Evolutionary conservation across 2,797 vertebrate genomes (phyloP).

Genomic region (Rhadinocentrus ornatus): DNA sequence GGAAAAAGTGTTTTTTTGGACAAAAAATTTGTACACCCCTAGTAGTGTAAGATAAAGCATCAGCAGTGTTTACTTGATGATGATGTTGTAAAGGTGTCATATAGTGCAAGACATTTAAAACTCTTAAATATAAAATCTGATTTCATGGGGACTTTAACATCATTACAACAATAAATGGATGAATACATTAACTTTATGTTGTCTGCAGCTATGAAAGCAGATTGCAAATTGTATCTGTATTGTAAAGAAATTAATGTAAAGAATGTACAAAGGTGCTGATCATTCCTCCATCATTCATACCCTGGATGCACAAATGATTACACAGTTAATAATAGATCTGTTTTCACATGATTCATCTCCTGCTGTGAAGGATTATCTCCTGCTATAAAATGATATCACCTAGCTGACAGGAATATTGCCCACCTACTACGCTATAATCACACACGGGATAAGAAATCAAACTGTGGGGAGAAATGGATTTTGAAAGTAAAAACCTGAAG

Average conservation of each 20-base stretch:
- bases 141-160: slow-evolving; percentile 4
- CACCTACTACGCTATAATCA: slow-evolving; percentile 72
- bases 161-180: slow-evolving; percentile 4
- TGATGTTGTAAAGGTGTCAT: not conserved
- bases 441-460: slow-evolving; percentile 73
- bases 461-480: slow-evolving; percentile 61
- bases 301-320: slow-evolving; percentile 55
- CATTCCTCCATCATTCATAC: slow-evolving; percentile 31
- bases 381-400: slow-evolving; percentile 74
- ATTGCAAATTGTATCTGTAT: slow-evolving; percentile 22
- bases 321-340: slow-evolving; percentile 72
- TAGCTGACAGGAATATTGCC: slow-evolving; percentile 72
- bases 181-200: slow-evolving; percentile 57
- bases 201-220: slow-evolving; percentile 13
- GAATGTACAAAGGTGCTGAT: slow-evolving; percentile 25
- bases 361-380: slow-evolving; percentile 72
- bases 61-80: not conserved
- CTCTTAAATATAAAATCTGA: not conserved
- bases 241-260: slow-evolving; percentile 28
- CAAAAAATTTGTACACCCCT: too few species aligned
- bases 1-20: not conserved
- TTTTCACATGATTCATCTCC: slow-evolving; percentile 63
- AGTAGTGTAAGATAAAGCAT: not conserved
- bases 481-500: slow-evolving; percentile 55
- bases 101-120: not conserved